Percentiles rank a stretch among this genome's conserved stretches.
Conservation (phyloP, 2,113 vertebrate genomes). For the Malurus elegans region DNA sequence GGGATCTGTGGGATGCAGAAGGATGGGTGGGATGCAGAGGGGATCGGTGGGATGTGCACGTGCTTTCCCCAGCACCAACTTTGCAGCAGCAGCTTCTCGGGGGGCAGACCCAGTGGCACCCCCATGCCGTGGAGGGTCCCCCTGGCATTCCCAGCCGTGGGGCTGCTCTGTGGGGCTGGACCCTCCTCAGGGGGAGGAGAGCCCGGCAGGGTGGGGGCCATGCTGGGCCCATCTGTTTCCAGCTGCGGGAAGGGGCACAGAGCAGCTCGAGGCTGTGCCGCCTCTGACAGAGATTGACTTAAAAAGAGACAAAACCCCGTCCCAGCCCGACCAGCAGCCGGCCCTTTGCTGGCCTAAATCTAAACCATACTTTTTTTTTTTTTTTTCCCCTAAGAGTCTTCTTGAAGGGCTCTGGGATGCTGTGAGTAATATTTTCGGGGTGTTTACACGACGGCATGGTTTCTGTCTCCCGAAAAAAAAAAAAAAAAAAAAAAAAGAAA, state of each 20-base stretch:
- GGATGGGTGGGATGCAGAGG: neutral
- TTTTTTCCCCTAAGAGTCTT: neutral
- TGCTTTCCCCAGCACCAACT: neutral
- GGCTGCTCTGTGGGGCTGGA: rapidly evolving
- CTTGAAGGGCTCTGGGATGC: conserved; percentile 3
- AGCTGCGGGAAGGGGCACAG: neutral
- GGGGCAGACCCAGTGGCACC: rapidly evolving
- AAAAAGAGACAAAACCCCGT: neutral
- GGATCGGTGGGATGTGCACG: neutral
- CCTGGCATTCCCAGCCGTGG: neutral
- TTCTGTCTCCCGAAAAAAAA: conserved; percentile 3
- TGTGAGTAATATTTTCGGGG: conserved; percentile 40
- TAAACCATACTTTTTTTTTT: neutral
- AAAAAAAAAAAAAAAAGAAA: neutral
- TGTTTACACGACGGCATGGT: conserved; percentile 27
- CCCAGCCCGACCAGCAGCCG: neutral
- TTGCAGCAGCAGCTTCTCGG: rapidly evolving
- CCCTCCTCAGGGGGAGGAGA: neutral
- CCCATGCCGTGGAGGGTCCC: rapidly evolving
- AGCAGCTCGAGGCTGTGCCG: neutral
- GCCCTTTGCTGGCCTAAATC: neutral
- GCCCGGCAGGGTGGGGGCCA: neutral
- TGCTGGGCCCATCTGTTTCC: neutral
- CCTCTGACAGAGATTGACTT: neutral
- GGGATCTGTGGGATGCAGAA: neutral